Base-by-base conservation (phyloP, 2,797 vertebrate genomes). In the Helarctos malayanus region DNA sequence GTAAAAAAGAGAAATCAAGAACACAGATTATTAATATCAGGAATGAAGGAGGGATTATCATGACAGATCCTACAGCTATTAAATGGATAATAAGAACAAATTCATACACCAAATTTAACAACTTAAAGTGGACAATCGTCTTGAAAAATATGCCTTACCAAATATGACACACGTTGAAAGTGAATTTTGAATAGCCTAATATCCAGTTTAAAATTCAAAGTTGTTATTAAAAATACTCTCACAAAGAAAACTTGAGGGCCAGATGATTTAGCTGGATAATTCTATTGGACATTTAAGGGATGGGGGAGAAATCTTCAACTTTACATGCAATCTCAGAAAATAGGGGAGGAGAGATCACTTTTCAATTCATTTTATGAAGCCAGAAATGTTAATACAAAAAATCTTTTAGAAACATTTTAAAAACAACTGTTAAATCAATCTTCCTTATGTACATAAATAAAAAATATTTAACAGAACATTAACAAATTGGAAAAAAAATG, bases 301-400 rank as follows among this genome's bases (percentile, higher is more conserved):
- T 69, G 2, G 41, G 8, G 9, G 25, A 10, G 5, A 21, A 41
- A 54, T 35, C 7, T 45, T 7, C 6, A 84, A 23, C 32, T 13
- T 84, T 83, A 89, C 29, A 84, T 25, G 47, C 78, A 63, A 79
- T 35, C 35, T 93, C 61, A 89, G 38, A 92, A 76, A 82, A 41
- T 41, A 81, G 35, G 65, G 6, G 10, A 12, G 35, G 18, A 38
- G 49, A 49, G 23, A 61, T 84, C 13, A 23, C 52, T 78, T 88
- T n/a, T 14, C 16, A 83, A 54, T 52, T 84, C 23, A 71, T 96
- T 96, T 69, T 84, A 47, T 78, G 41, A 79, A 25, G 5, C 12
- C 52, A 35, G 9, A 4, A 84, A 61, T 9, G 45, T 69, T 89
- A 69, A 65, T 82, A 29, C 1, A 68, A 88, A 91, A 92, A 88